These are phyloP conservation scores for Noturus placidus DNA, from an alignment of 2,113 vertebrate species.

Conservation along the genomic window DNA sequence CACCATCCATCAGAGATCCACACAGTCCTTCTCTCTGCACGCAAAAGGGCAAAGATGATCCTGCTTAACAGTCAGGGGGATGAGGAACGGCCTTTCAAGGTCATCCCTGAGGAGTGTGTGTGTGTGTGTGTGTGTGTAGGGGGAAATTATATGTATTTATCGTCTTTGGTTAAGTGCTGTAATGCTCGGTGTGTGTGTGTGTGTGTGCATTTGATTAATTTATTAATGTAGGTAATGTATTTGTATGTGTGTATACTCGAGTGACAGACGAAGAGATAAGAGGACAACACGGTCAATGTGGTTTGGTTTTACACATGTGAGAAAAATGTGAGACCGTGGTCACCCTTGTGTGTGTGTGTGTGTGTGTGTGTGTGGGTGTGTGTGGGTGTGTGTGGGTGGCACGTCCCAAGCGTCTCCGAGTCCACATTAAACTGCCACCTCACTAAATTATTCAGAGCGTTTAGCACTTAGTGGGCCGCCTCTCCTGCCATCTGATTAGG, in stretches of 20 bases:
- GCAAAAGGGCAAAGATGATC: conserved; percentile 48
- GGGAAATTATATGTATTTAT: conserved; percentile 20
- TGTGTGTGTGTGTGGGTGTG: no score
- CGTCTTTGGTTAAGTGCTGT: conserved; percentile 6
- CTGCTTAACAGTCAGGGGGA: conserved; percentile 58
- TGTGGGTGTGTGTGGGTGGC: conserved; percentile 52
- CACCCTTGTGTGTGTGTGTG: no score
- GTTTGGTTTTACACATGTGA: background rate
- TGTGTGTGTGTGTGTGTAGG: background rate
- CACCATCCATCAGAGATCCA: conserved; percentile 51
- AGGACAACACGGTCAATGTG: background rate
- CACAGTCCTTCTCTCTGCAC: conserved; percentile 47
- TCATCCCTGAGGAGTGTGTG: conserved; percentile 55
- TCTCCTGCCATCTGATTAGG: conserved; percentile 57
- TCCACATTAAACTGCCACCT: conserved; percentile 85
- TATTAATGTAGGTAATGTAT: conserved; percentile 23
- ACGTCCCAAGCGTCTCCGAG: conserved; percentile 70
- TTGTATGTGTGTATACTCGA: conserved; percentile 37
- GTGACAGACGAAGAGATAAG: conserved; percentile 3
- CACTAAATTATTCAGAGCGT: conserved; percentile 88
- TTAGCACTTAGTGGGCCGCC: conserved; percentile 83
- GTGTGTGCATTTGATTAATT: background rate
- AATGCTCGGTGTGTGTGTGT: conserved; percentile 16
- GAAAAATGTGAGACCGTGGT: conserved; percentile 6
- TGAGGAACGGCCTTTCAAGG: conserved; percentile 65